Evolutionary conservation across 2,113 vertebrate species (phyloP), one percentile per base, ranked within the genome.

Genomic region (Tinamus guttatus): DNA sequence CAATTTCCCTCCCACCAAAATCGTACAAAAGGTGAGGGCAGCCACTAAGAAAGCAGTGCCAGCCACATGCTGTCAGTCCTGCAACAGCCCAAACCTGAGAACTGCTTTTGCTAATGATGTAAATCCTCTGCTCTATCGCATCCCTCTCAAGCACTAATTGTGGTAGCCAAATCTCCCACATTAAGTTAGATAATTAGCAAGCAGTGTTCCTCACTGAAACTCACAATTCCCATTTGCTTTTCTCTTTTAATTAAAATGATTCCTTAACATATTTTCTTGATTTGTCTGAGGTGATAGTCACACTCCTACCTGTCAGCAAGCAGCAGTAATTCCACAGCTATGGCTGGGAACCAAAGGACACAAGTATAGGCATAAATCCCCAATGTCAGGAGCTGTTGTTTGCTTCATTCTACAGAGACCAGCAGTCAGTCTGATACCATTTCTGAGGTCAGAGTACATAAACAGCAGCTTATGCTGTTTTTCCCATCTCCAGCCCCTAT

Each of bases 401-500:
- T 76, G 47, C 62, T 54, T 81, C 1, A 0, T 90, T 94, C 70
- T 60, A 24, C 36, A 69, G 88, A 86, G 74, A 49, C n/a, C 43
- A 85, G 77, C 78, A 82, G 87, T 43, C 70, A 87, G 69, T 93
- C 85, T 90, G 38, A 90, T 78, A 87, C 8, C 1, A 27, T 76
- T 94, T 94, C 86, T 93, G 69, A 75, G 93, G 81, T 95, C 95
- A 96, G 56, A 68, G 59, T 69, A 85, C 36, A 45, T 73, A 96
- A 96, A 93, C 38, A 91, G 60, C 22, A 88, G 43, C 2, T 90
- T 81, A 56, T 59, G 51, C 9, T 93, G 8, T 1, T 95, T 77
- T 78, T 81, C 36, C 22, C 24, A 13, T 82, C 45, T 62, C 62
- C 81, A 90, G 45, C 51, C 59, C 18, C 4, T 93, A 70, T 65